Percentiles rank a stretch among this genome's conserved stretches.
Conservation (phyloP, 1,140 invertebrate species). For the Anastatus disparis region DNA sequence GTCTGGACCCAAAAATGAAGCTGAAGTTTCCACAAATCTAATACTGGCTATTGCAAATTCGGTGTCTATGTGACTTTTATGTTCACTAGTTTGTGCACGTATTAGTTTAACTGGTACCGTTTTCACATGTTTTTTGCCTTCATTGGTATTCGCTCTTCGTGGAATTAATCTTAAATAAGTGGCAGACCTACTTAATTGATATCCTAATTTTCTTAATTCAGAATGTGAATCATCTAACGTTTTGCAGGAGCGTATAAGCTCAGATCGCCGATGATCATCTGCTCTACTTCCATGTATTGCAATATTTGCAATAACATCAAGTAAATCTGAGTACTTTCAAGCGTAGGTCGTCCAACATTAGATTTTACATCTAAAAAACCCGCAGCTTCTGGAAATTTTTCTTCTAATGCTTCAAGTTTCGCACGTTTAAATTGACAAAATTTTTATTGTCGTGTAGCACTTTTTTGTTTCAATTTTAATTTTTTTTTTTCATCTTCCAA, state of each 20-base stretch:
- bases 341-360: conserved; percentile 16
- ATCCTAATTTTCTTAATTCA: conserved; percentile 19
- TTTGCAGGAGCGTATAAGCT: conserved; percentile 32
- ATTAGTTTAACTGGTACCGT: conserved; percentile 37
- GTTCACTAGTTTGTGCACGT: conserved; percentile 3
- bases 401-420: no score
- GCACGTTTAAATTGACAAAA: no score
- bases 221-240: no score
- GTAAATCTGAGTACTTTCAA: conserved; percentile 35
- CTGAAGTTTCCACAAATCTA: conserved; percentile 24
- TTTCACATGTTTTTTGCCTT: no score
- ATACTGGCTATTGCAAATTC: conserved; percentile 33
- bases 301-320: conserved; percentile 26
- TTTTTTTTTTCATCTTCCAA: no score
- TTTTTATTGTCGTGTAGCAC: no score
- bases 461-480: no score
- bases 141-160: conserved; percentile 7
- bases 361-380: no score
- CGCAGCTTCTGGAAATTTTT: no score
- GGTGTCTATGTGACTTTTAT: conserved; percentile 23
- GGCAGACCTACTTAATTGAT: neutral
- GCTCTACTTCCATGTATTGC: conserved; percentile 22
- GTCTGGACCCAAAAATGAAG: conserved; percentile 33
- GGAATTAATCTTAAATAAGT: conserved; percentile 40
- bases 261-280: conserved; percentile 11